phyloP scores from a whole-genome alignment of 2,888 invertebrate genomes.

The Dynastes hyllus region DNA sequence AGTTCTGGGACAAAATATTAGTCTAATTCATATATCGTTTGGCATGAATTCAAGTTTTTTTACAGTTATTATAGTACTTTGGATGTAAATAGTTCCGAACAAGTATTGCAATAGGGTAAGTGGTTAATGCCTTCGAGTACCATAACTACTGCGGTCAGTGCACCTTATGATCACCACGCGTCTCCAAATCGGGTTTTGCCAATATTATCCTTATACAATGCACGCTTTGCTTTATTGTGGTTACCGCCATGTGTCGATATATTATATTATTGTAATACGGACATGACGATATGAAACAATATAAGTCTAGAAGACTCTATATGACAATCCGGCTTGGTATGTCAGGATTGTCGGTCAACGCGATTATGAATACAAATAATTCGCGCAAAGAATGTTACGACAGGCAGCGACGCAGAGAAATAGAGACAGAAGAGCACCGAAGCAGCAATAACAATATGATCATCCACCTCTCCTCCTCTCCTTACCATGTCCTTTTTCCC shows the following conservation, averaged over 20 bases:
- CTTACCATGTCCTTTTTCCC: no score
- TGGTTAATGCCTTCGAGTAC: no score
- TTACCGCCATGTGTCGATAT: constrained; percentile 47
- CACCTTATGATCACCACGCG: constrained; percentile 42
- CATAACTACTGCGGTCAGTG: constrained; percentile 54
- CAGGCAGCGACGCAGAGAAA: neutral
- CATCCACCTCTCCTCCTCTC: no score
- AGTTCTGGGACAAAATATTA: no score
- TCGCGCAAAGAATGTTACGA: constrained; percentile 7
- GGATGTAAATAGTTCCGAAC: no score
- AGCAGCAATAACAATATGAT: constrained; percentile 34
- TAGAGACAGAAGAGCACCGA: constrained; percentile 14
- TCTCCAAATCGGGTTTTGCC: constrained; percentile 31
- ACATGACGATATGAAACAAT: constrained; percentile 50
- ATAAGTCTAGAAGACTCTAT: constrained; percentile 31
- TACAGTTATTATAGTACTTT: no score
- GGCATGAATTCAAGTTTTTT: no score
- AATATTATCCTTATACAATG: constrained; percentile 9
- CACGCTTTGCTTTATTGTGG: constrained; percentile 56
- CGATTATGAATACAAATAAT: constrained; percentile 48
- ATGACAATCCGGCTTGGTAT: constrained; percentile 50
- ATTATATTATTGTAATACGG: constrained; percentile 36
- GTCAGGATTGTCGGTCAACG: constrained; percentile 51
- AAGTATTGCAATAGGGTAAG: no score
- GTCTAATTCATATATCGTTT: no score